Base-by-base conservation (phyloP, 2,797 vertebrate genomes). In the Vespertilio murinus region DNA sequence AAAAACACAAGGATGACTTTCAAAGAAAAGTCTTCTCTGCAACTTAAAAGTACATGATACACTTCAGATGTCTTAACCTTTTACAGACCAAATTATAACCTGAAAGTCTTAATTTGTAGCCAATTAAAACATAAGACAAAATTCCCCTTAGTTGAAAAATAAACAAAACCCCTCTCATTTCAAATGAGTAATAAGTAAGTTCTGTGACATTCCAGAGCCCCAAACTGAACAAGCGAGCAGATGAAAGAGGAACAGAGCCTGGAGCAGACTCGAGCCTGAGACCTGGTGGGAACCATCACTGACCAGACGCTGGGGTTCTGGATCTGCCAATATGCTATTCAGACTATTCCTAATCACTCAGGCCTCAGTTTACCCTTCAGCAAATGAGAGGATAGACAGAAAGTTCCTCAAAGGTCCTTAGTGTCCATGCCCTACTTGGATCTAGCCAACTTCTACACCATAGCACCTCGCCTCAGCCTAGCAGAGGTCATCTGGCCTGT, bases 401-500 rank as follows among this genome's bases (percentile, higher is more conserved):
- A 28, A 14, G 8, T 4, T 18, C 52, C 59, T 64, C 11, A 20
- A 1, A 33, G 13, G 42, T 16, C 28, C 71, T 2, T 1, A 54
- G 35, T 54, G 30, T 17, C 35, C 9, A 7, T 11, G 47, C 14
- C 47, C 10, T 13, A 45, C 47, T n/a, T 7, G 22, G 45, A 8
- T 45, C 70, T 38, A 23, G n/a, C 33, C n/a, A 25, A 23, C 2
- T 12, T 49, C 45, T 2, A 22, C 25, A 1, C 0, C 28, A 20
- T 0, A 6, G 20, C 11, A 8, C 17, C 61, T 8, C 4, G 2
- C 20, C 8, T 52, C 2, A 5, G 52, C 40, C 25, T 30, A 45
- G 28, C 33, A 4, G 45, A 61, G 59, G 65, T 28, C 1, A 28
- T 0, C 1, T 4, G 10, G 16, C 35, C 4, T 0, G 1, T 10